These are phyloP conservation scores for Mobula hypostoma DNA, from an alignment of 2,113 vertebrate genomes.

Conservation along the genomic window DNA sequence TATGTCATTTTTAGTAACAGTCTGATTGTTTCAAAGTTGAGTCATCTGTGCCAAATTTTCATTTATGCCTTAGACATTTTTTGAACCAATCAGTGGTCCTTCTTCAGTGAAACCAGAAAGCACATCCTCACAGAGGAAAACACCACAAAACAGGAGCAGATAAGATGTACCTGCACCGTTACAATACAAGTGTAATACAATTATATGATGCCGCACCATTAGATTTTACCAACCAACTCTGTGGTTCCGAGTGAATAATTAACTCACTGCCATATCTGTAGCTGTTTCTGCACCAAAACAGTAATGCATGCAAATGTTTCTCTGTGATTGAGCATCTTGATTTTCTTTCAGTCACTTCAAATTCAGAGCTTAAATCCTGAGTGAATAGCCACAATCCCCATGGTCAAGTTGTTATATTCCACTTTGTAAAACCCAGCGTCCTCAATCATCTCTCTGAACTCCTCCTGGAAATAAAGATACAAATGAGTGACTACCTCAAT, in stretches of 20 bases:
- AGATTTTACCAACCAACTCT: background rate
- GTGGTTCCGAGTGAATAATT: background rate
- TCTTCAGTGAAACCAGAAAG: background rate
- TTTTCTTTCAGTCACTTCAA: conserved; percentile 2
- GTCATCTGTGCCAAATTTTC: background rate
- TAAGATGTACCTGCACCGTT: background rate
- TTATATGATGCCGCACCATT: background rate
- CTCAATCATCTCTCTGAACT: conserved; percentile 83
- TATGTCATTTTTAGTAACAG: background rate
- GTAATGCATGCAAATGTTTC: too few relatives aligned
- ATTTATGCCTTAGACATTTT: background rate
- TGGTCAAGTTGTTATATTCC: conserved; percentile 70
- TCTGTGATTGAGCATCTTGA: background rate
- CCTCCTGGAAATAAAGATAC: conserved; percentile 60
- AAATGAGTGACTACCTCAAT: background rate
- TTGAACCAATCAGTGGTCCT: background rate
- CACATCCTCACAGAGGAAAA: conserved; percentile 28
- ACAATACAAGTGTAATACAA: background rate
- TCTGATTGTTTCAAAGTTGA: background rate
- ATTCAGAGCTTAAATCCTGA: conserved; percentile 89
- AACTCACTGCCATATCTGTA: background rate
- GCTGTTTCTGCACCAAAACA: background rate
- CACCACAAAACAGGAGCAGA: background rate
- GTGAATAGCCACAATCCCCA: conserved; percentile 83
- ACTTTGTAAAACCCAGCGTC: conserved; percentile 80